These are phyloP conservation scores for Serripes groenlandicus DNA, from an alignment of 2,888 invertebrate genomes.

Conservation along the genomic window DNA sequence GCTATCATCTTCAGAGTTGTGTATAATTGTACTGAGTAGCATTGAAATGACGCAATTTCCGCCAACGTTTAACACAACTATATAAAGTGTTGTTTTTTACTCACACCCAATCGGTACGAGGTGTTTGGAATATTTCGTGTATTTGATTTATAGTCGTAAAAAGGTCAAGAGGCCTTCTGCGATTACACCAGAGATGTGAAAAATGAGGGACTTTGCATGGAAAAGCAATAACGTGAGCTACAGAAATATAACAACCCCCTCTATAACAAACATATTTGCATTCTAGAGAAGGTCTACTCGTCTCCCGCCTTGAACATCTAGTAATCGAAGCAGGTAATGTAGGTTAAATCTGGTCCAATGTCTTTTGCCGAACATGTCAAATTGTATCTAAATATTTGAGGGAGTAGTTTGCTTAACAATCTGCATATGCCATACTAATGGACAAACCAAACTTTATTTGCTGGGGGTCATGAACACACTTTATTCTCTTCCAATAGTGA, in stretches of 20 bases:
- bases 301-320: too few species aligned
- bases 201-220: neutral
- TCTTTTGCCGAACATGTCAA: too few species aligned
- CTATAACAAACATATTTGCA: neutral
- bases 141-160: neutral
- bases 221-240: neutral
- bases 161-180: neutral
- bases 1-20: conserved; percentile 23
- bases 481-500: too few species aligned
- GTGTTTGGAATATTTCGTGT: neutral
- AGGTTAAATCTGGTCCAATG: too few species aligned
- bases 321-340: too few species aligned
- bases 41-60: conserved; percentile 25
- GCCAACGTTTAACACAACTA: conserved; percentile 31
- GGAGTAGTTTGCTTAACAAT: too few species aligned
- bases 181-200: neutral
- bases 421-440: too few species aligned
- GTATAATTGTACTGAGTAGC: conserved; percentile 36
- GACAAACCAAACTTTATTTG: too few species aligned
- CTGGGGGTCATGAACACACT: too few species aligned
- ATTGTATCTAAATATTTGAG: too few species aligned
- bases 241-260: neutral
- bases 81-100: neutral
- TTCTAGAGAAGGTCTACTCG: neutral
- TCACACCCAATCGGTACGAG: conserved; percentile 31